Evolutionary conservation across 2,888 invertebrate species (phyloP), one percentile per base, ranked within the genome.

Genomic region (Caenorhabditis parvicauda): DNA sequence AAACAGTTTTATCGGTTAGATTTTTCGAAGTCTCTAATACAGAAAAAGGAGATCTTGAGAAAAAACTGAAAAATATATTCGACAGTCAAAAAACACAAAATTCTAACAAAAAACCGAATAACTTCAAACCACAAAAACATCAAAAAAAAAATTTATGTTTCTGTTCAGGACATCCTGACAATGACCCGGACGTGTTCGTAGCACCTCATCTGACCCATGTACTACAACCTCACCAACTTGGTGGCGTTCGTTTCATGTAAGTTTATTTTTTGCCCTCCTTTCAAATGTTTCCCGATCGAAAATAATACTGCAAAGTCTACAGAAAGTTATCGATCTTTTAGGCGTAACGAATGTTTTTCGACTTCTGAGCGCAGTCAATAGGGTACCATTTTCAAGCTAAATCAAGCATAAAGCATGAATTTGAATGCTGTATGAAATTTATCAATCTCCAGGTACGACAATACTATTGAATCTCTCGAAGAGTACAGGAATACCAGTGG

Each of bases 391-490:
- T n/a, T n/a, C n/a, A n/a, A n/a, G n/a, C n/a, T n/a, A n/a, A n/a
- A n/a, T n/a, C n/a, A n/a, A 19, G 14, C 46, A 22, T 12, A 12
- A 12, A 45, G 5, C 19, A 14, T 6, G 28, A 21, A 46, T 38
- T 14, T 54, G 9, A 32, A 32, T 32, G 35, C 5, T 19, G 19
- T 45, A 19, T 29, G 42, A 56, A 22, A 19, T 42, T 64, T 32
- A 24, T 25, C 17, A 7, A 17, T 96, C n/a, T 67, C 14, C 27
- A 75, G 75, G 51, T 98, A 91, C 82, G 95, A 96, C 83, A 98
- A 96, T 82, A 89, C 96, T 24, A 90, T 98, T 70, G 96, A 96
- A 84, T 93, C 92, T 21, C 87, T 90, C 42, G 89, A 89, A 61
- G 86, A 92, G 70, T 96, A 89, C 82, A 89, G 90, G 53, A 89